These are phyloP conservation scores for Hypena proboscidalis DNA, from an alignment of 2,888 invertebrate species.

Conservation along the genomic window DNA sequence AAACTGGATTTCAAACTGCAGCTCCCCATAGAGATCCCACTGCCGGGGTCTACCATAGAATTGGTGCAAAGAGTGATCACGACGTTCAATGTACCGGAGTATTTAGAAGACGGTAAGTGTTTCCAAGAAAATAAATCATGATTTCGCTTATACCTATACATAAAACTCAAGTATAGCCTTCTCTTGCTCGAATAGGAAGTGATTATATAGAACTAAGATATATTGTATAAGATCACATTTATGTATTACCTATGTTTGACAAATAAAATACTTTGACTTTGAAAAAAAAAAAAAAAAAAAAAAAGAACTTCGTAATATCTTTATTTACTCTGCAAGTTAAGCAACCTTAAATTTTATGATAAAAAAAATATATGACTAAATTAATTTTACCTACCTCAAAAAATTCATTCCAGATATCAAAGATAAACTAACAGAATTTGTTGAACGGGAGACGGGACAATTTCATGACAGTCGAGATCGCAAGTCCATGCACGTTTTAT, in stretches of 20 bases:
- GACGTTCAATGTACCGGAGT: constrained; percentile 89
- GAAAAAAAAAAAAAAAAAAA: too few relatives aligned
- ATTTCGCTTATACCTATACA: too few relatives aligned
- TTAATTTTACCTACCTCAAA: neutral
- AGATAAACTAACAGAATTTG: constrained; percentile 86
- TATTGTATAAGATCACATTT: too few relatives aligned
- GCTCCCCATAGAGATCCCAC: constrained; percentile 87
- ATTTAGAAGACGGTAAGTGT: constrained; percentile 86
- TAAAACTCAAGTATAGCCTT: too few relatives aligned
- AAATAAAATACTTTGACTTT: too few relatives aligned
- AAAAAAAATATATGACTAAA: neutral
- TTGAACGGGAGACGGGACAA: constrained; percentile 87
- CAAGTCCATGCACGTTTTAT: constrained; percentile 85
- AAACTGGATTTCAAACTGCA: constrained; percentile 83
- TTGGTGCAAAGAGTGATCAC: constrained; percentile 87
- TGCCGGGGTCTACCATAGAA: constrained; percentile 85
- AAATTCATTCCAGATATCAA: constrained; percentile 82
- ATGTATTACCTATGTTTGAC: too few relatives aligned
- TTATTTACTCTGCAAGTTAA: neutral
- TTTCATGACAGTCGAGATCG: constrained; percentile 88
- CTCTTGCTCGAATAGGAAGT: too few relatives aligned
- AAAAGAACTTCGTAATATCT: too few relatives aligned
- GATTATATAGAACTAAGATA: too few relatives aligned
- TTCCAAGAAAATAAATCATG: too few relatives aligned
- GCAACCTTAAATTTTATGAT: neutral